These are phyloP conservation scores for Spheniscus mendiculus DNA, from an alignment of 2,113 vertebrate species.

Conservation along the genomic window DNA sequence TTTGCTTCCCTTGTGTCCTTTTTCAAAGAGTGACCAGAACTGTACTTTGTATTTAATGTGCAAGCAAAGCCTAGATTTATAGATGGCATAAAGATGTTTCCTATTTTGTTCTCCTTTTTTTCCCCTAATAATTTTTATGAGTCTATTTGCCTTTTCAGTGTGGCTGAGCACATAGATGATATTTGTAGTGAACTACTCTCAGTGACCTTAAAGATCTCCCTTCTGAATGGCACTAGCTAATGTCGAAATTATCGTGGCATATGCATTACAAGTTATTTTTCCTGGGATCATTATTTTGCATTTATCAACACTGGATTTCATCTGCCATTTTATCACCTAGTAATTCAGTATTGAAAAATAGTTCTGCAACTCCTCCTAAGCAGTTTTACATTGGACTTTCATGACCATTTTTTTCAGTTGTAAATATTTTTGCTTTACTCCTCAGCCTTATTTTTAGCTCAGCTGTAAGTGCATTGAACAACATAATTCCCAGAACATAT, in stretches of 20 bases:
- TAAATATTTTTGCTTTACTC: not conserved
- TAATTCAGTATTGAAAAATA: not conserved
- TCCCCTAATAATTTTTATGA: not conserved
- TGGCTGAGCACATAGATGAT: not conserved
- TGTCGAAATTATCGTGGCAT: not conserved
- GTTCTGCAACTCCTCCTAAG: not conserved
- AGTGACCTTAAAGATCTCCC: not conserved
- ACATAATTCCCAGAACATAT: not conserved
- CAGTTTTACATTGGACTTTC: not conserved
- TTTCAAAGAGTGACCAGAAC: not conserved
- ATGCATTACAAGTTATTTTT: not conserved
- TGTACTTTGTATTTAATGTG: not conserved
- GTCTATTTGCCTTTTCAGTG: not conserved
- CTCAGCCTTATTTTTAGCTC: not conserved
- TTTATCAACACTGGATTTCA: not conserved
- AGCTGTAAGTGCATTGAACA: not conserved
- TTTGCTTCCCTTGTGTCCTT: not conserved
- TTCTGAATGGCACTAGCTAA: not conserved
- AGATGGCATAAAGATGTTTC: not conserved
- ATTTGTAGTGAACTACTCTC: not conserved
- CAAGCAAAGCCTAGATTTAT: not conserved
- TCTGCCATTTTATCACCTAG: not conserved
- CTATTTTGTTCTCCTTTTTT: not conserved
- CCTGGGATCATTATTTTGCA: not conserved
- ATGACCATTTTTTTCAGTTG: not conserved